Percentiles rank a stretch among this genome's conserved stretches.
These are phyloP conservation scores for Apoda limacodes DNA, from an alignment of 2,888 invertebrate genomes.

Conservation along the genomic window DNA sequence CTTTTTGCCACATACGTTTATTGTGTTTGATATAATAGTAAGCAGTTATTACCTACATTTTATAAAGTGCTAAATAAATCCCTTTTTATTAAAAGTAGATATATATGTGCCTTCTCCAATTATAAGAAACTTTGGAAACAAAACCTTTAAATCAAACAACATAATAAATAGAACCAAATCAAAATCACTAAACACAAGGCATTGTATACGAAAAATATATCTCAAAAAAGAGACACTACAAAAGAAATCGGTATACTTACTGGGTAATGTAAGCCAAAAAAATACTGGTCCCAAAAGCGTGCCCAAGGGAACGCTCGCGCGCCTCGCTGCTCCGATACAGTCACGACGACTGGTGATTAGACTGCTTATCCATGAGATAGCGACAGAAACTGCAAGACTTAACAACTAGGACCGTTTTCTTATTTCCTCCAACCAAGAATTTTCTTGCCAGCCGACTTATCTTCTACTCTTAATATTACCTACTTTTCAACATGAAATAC, in stretches of 20 bases:
- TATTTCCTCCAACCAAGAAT: constrained; percentile 63
- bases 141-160: no score
- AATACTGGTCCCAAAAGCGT: constrained; percentile 66
- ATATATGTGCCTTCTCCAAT: no score
- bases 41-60: no score
- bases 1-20: no score
- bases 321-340: constrained; percentile 63
- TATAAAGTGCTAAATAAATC: no score
- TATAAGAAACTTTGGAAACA: no score
- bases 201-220: no score
- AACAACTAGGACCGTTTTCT: constrained; percentile 69
- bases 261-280: constrained; percentile 64
- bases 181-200: no score
- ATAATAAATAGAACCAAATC: no score
- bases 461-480: constrained; percentile 48
- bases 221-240: no score
- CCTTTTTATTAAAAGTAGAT: no score
- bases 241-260: constrained; percentile 68
- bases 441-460: constrained; percentile 62
- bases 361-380: constrained; percentile 68
- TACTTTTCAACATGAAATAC: constrained; percentile 53
- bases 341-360: constrained; percentile 69
- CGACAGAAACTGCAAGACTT: constrained; percentile 69
- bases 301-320: constrained; percentile 60
- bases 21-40: no score